These are phyloP conservation scores for Cylloceria caligata DNA, from an alignment of 2,888 invertebrate genomes.

Conservation along the genomic window DNA sequence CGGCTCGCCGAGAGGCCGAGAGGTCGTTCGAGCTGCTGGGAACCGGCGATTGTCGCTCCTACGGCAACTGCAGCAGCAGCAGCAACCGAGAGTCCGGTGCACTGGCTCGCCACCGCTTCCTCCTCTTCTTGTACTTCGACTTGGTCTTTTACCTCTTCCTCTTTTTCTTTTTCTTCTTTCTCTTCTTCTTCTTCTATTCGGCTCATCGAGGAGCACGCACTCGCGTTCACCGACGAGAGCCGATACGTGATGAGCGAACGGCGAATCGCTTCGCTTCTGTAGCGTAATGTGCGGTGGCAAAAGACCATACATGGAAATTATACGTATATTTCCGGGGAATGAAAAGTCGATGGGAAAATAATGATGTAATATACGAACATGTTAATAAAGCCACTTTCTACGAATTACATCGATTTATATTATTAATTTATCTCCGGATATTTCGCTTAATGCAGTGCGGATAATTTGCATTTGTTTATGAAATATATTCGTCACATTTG, in stretches of 20 bases:
- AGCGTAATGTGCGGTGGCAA: slow-evolving; percentile 28
- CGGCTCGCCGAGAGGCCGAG: slow-evolving; percentile 80
- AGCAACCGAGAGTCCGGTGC: slow-evolving; percentile 71
- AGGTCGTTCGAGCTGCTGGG: slow-evolving; percentile 80
- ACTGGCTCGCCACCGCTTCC: slow-evolving; percentile 68
- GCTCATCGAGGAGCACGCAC: slow-evolving; percentile 67
- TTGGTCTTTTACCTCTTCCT: slow-evolving; percentile 33
- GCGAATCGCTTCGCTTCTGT: slow-evolving; percentile 60
- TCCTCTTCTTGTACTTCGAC: slow-evolving; percentile 28
- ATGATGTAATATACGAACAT: neutral
- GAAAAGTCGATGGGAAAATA: slow-evolving; percentile 11
- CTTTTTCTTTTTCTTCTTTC: slow-evolving; percentile 24
- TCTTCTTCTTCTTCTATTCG: slow-evolving; percentile 57
- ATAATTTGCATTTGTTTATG: too few relatives aligned
- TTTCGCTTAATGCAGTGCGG: too few relatives aligned
- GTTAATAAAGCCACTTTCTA: neutral
- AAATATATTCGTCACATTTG: too few relatives aligned
- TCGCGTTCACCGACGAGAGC: slow-evolving; percentile 66
- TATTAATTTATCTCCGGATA: too few relatives aligned
- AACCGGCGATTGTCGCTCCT: slow-evolving; percentile 81
- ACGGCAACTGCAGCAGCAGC: slow-evolving; percentile 65
- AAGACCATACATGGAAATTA: slow-evolving; percentile 18
- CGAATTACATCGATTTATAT: neutral
- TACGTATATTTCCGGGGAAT: slow-evolving; percentile 5
- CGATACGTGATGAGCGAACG: slow-evolving; percentile 64